A percentile compares a stretch with the other conserved stretches of the same genome.
phyloP scores from a whole-genome alignment of 2,888 invertebrate genomes.

The Ectobius pallidus region DNA sequence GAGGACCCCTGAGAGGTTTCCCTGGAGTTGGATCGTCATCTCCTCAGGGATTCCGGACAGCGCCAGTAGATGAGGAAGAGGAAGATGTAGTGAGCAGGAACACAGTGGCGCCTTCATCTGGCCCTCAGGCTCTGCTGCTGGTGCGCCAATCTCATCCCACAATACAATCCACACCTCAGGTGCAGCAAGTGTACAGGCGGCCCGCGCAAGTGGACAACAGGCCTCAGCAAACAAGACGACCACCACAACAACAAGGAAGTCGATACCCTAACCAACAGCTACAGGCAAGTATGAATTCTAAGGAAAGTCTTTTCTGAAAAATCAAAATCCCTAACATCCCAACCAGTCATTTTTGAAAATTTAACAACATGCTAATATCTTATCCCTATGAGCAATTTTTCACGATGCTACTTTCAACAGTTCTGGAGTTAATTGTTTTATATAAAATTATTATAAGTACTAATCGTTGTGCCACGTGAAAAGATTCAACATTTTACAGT shows the following conservation, averaged over 20 bases:
- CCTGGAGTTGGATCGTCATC: constrained; percentile 34
- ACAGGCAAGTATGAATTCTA: constrained; percentile 32
- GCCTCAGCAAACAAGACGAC: constrained; percentile 39
- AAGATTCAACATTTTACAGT: too few relatives aligned
- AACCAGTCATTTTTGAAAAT: too few relatives aligned
- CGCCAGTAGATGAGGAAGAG: constrained; percentile 46
- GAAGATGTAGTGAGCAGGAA: constrained; percentile 45
- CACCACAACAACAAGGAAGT: constrained; percentile 34
- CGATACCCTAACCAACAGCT: constrained; percentile 23
- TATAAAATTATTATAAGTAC: too few relatives aligned
- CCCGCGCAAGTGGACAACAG: constrained; percentile 23
- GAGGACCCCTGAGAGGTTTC: constrained; percentile 27
- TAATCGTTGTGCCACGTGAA: too few relatives aligned
- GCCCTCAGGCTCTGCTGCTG: constrained; percentile 39
- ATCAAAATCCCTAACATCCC: too few relatives aligned
- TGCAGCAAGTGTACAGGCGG: neutral
- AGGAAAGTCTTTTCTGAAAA: too few relatives aligned
- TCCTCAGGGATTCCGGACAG: constrained; percentile 48
- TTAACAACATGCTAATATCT: too few relatives aligned
- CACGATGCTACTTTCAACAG: too few relatives aligned
- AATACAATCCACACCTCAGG: constrained; percentile 37
- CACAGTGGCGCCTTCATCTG: constrained; percentile 36
- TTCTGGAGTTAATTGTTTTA: too few relatives aligned
- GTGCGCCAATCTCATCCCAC: constrained; percentile 44
- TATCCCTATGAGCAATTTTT: too few relatives aligned